A percentile compares a stretch with the other conserved stretches of the same genome.
Conservation (phyloP, 35 echinoderm and acorn worm species). For the Stichopus chloronotus region DNA sequence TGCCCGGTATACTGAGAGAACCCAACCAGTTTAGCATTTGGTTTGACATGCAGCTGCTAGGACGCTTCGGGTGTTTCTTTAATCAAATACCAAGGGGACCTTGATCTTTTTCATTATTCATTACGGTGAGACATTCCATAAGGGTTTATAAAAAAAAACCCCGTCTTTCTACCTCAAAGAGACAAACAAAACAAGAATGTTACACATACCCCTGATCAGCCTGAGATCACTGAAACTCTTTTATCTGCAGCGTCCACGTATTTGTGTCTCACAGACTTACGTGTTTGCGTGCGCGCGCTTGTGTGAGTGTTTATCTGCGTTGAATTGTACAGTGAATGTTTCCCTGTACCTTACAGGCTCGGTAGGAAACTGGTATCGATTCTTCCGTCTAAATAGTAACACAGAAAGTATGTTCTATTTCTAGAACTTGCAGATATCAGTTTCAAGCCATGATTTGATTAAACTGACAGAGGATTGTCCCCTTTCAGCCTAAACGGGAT, state of each 20-base stretch:
- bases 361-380: neutral
- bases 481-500: constrained; percentile 8
- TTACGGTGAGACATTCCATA: too few species aligned
- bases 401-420: constrained; percentile 3
- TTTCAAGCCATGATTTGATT: constrained; percentile 42
- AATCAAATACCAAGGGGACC: neutral
- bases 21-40: neutral
- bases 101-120: neutral
- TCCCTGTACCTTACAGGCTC: too few species aligned
- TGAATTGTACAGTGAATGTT: too few species aligned
- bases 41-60: neutral
- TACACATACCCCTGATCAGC: neutral
- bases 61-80: neutral
- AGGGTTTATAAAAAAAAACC: too few species aligned
- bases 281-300: neutral
- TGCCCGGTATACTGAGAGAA: neutral
- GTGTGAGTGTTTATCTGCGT: too few species aligned
- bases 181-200: too few species aligned
- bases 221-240: neutral
- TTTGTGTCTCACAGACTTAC: neutral
- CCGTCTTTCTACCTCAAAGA: too few species aligned
- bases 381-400: neutral
- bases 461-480: constrained; percentile 50
- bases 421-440: neutral
- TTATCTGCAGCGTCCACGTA: neutral